Evolutionary conservation across 2,888 invertebrate genomes (phyloP).

Genomic region (Hypomecis atomaria): DNA sequence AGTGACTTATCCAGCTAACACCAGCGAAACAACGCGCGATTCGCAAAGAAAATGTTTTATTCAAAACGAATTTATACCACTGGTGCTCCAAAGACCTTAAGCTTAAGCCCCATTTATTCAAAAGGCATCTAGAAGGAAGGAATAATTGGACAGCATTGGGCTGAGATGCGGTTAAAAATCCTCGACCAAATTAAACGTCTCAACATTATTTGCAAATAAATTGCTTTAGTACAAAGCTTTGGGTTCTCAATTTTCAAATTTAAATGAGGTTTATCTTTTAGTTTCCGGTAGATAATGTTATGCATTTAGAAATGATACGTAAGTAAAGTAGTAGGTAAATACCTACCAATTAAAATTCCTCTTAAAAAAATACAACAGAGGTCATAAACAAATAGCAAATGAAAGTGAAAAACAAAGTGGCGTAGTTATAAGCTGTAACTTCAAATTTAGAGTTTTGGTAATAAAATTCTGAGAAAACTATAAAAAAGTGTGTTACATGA

Average conservation of each 20-base stretch:
- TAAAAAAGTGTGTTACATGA: no score
- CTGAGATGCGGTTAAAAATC: slow-evolving; percentile 47
- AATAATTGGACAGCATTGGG: slow-evolving; percentile 46
- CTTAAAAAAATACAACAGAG: no score
- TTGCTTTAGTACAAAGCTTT: slow-evolving; percentile 53
- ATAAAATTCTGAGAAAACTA: no score
- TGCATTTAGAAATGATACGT: not conserved
- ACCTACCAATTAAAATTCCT: no score
- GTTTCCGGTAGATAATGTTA: slow-evolving; percentile 52
- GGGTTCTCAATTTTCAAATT: slow-evolving; percentile 67
- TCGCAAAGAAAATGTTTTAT: slow-evolving; percentile 28
- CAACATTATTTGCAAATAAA: slow-evolving; percentile 71
- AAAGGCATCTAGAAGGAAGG: slow-evolving; percentile 43
- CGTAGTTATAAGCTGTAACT: no score
- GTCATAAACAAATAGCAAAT: no score
- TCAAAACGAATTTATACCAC: slow-evolving; percentile 30
- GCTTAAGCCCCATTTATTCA: slow-evolving; percentile 37
- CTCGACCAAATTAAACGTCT: slow-evolving; percentile 54
- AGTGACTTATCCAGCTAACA: slow-evolving; percentile 8
- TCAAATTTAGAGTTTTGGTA: no score
- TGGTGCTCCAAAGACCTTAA: slow-evolving; percentile 31
- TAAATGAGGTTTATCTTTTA: slow-evolving; percentile 63
- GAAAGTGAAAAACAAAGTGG: no score
- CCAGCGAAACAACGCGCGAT: slow-evolving; percentile 9
- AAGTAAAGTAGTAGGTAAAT: no score